Conservation (phyloP, 2,888 invertebrate genomes). For the Elegia similella region DNA sequence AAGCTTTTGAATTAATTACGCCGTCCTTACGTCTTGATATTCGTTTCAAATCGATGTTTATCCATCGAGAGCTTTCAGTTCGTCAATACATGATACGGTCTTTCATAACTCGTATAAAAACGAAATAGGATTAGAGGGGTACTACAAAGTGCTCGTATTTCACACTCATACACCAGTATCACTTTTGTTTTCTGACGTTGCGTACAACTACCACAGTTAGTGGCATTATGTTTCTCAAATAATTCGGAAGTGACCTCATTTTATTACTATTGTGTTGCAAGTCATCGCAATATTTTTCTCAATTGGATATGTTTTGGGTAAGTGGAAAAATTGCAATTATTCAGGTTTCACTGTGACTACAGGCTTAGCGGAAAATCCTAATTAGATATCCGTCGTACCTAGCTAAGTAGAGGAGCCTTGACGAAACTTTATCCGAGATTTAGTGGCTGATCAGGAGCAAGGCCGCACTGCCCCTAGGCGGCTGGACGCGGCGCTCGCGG, state of each 20-base stretch:
- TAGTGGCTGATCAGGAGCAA: constrained; percentile 57
- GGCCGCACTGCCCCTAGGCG: constrained; percentile 37
- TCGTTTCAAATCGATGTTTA: background rate
- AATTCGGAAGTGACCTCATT: background rate
- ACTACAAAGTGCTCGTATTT: constrained; percentile 10
- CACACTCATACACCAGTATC: constrained; percentile 9
- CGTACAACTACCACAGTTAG: constrained; percentile 3
- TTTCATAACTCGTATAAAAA: constrained; percentile 13
- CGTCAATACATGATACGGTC: background rate
- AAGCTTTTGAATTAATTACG: background rate
- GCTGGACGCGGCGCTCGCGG: constrained; percentile 40
- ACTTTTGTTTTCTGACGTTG: constrained; percentile 5
- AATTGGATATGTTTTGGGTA: constrained; percentile 24
- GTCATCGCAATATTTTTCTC: background rate
- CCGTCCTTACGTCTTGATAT: background rate
- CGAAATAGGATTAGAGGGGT: constrained; percentile 15
- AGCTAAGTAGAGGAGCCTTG: constrained; percentile 35
- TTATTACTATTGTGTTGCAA: background rate
- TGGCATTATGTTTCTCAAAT: background rate
- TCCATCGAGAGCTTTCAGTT: background rate
- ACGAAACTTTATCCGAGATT: constrained; percentile 61
- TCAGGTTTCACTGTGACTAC: background rate
- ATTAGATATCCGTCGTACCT: constrained; percentile 23
- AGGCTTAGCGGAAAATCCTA: constrained; percentile 21
- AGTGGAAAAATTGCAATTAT: constrained; percentile 10